phyloP scores from a whole-genome alignment of 2,888 invertebrate genomes.

The Himalopsyche kuldschensis region DNA sequence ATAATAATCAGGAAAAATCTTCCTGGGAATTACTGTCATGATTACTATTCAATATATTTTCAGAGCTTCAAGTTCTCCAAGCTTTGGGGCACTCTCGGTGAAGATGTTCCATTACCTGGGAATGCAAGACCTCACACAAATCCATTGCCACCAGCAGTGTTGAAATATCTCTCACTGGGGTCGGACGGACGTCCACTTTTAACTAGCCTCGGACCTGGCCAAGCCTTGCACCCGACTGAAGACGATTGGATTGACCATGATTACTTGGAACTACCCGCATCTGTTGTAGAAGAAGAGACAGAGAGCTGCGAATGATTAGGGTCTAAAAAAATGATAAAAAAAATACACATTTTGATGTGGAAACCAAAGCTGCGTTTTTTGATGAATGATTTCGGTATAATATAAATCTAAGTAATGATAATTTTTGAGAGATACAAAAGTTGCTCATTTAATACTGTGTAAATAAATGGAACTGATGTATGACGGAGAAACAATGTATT shows the following conservation, averaged over 20 bases:
- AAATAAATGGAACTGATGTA: too few relatives aligned
- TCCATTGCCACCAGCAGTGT: slow-evolving; percentile 55
- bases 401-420: too few relatives aligned
- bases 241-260: slow-evolving; percentile 69
- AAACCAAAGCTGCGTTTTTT: too few relatives aligned
- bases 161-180: slow-evolving; percentile 64
- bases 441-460: too few relatives aligned
- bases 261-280: slow-evolving; percentile 62
- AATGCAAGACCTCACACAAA: slow-evolving; percentile 61
- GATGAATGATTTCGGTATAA: too few relatives aligned
- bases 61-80: slow-evolving; percentile 66
- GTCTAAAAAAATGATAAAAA: too few relatives aligned
- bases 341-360: too few relatives aligned
- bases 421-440: too few relatives aligned
- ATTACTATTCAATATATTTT: not conserved
- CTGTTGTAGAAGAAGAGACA: not conserved
- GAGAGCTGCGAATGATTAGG: not conserved
- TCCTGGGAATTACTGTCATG: not conserved
- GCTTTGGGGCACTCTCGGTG: slow-evolving; percentile 56
- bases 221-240: slow-evolving; percentile 57
- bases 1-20: not conserved
- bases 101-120: slow-evolving; percentile 64
- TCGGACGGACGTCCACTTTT: slow-evolving; percentile 63
- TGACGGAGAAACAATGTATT: too few relatives aligned
- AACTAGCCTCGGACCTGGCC: slow-evolving; percentile 59